A percentile compares a stretch with the other conserved stretches of the same genome.
phyloP scores from a whole-genome alignment of 2,113 vertebrate genomes.

The Notarius quadriscutis region DNA sequence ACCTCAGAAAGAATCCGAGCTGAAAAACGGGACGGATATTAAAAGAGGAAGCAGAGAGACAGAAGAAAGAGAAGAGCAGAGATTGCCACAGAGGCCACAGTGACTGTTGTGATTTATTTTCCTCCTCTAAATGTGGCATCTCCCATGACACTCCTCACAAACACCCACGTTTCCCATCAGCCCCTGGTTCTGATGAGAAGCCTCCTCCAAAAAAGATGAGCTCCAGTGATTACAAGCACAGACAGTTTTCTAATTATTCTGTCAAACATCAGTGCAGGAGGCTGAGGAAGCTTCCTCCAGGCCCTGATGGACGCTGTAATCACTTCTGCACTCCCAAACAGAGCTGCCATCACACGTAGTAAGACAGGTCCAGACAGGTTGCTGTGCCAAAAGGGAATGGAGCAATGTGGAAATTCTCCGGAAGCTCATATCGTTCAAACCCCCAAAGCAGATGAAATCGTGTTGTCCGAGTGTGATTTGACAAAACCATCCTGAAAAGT shows the following conservation, averaged over 20 bases:
- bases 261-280: conserved; percentile 94
- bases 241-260: conserved; percentile 99
- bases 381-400: conserved; percentile 34
- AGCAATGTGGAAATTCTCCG: conserved; percentile 34
- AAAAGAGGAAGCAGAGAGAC: background rate
- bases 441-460: background rate
- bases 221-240: conserved; percentile 85
- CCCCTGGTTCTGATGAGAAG: conserved; percentile 57
- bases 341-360: conserved; percentile 49
- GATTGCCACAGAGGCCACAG: conserved; percentile 35
- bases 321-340: conserved; percentile 78
- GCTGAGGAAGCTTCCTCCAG: conserved; percentile 81
- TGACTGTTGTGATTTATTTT: conserved; percentile 54
- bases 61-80: background rate
- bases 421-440: conserved; percentile 30
- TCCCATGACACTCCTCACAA: conserved; percentile 64
- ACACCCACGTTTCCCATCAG: conserved; percentile 76
- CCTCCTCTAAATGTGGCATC: conserved; percentile 72
- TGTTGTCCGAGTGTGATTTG: background rate
- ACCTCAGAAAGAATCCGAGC: background rate
- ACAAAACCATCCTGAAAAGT: background rate
- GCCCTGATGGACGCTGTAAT: conserved; percentile 95
- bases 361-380: conserved; percentile 56
- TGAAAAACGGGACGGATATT: background rate
- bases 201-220: conserved; percentile 75